A percentile compares a stretch with the other conserved stretches of the same genome.
Conservation (phyloP, 2,797 vertebrate genomes). For the Typhlichthys eigenmanni region DNA sequence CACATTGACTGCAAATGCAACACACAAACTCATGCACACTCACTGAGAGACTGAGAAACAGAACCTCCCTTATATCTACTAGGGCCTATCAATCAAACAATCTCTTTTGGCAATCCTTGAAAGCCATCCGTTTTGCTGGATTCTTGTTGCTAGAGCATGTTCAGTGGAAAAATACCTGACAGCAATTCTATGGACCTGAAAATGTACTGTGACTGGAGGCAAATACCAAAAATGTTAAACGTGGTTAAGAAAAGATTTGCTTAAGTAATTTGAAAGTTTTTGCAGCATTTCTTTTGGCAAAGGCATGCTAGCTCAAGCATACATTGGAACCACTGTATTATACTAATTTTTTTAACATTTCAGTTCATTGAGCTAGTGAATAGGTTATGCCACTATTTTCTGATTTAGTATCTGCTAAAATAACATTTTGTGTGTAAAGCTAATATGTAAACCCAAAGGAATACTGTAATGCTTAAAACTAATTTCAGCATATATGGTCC, state of each 20-base stretch:
- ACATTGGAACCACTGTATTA: conserved; percentile 17
- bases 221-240: background rate
- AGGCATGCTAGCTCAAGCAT: conserved; percentile 26
- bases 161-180: background rate
- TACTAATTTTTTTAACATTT: conserved; percentile 18
- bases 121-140: conserved; percentile 15
- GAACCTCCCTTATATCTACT: conserved; percentile 37
- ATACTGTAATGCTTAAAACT: no score
- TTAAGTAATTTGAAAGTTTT: conserved; percentile 8
- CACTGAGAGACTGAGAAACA: conserved; percentile 28
- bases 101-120: conserved; percentile 24
- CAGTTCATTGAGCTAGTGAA: no score
- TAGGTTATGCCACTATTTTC: no score
- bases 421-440: no score
- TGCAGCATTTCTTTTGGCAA: background rate
- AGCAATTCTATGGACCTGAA: background rate
- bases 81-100: conserved; percentile 38
- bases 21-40: conserved; percentile 42
- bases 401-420: no score
- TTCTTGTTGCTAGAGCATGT: background rate
- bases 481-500: no score
- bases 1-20: conserved; percentile 27
- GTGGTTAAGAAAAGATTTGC: background rate
- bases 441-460: no score
- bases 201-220: background rate